These are phyloP conservation scores for Strix aluco DNA, from an alignment of 2,113 vertebrate species.

Conservation along the genomic window DNA sequence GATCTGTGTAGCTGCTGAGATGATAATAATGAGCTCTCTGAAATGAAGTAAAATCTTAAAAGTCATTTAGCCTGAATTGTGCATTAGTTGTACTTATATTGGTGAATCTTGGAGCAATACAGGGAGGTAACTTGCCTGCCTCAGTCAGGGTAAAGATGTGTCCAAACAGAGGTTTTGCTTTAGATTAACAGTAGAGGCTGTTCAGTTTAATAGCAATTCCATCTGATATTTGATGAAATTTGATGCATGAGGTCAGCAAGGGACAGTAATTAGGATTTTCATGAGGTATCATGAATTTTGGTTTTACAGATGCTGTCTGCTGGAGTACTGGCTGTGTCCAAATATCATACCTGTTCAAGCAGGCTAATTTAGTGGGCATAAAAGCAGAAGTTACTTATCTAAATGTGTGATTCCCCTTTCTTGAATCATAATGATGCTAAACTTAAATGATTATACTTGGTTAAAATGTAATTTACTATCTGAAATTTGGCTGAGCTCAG, in stretches of 20 bases:
- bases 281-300: background rate
- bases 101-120: background rate
- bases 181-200: background rate
- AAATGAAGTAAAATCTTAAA: background rate
- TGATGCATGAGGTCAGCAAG: background rate
- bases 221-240: background rate
- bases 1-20: background rate
- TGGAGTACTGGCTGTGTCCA: background rate
- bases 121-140: background rate
- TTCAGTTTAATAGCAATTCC: background rate
- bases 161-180: background rate
- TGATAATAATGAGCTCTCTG: background rate
- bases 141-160: background rate
- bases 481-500: conserved; percentile 53
- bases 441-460: conserved; percentile 23
- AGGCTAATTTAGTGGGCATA: background rate
- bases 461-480: conserved; percentile 45
- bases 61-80: background rate
- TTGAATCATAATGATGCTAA: conserved; percentile 3
- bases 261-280: background rate
- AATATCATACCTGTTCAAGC: background rate
- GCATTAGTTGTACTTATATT: background rate
- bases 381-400: background rate
- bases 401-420: background rate
- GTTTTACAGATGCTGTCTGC: background rate